Percentiles rank a stretch among this genome's conserved stretches.
phyloP scores from a whole-genome alignment of 2,113 vertebrate genomes.

The Labeo rohita region DNA sequence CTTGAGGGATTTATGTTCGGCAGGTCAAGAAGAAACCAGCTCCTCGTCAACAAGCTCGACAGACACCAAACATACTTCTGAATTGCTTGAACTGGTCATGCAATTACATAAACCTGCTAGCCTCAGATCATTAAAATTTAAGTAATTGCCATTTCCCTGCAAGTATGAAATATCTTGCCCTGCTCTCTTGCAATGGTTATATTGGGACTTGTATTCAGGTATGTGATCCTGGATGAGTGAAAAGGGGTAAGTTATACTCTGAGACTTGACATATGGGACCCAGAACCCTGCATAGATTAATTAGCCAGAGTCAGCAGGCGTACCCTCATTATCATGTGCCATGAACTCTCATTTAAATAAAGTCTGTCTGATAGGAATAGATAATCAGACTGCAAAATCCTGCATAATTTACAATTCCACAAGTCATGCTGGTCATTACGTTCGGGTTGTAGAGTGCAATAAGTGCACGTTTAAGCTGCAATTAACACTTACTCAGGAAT shows the following conservation, averaged over 20 bases:
- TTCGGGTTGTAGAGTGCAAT: not conserved
- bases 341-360: slow-evolving; percentile 58
- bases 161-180: not conserved
- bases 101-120: not conserved
- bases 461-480: not conserved
- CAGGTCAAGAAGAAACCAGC: slow-evolving; percentile 54
- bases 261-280: slow-evolving; percentile 23
- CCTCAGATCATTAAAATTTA: not conserved
- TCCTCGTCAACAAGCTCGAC: slow-evolving; percentile 57
- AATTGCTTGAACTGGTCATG: not conserved
- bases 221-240: slow-evolving; percentile 6
- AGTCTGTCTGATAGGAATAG: slow-evolving; percentile 49
- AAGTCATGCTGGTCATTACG: slow-evolving; percentile 27
- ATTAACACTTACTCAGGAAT: not conserved
- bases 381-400: slow-evolving; percentile 49
- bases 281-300: slow-evolving; percentile 28
- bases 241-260: slow-evolving; percentile 17
- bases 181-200: not conserved
- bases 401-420: slow-evolving; percentile 51
- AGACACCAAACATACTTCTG: not conserved
- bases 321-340: slow-evolving; percentile 46
- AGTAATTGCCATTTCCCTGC: not conserved
- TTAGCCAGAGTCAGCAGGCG: slow-evolving; percentile 25
- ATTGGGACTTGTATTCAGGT: not conserved
- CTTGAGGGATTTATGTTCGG: slow-evolving; percentile 5